Percentiles rank a stretch among this genome's conserved stretches.
These are phyloP conservation scores for Drosophila birchii DNA, from an alignment of 2,888 invertebrate genomes.

Conservation along the genomic window DNA sequence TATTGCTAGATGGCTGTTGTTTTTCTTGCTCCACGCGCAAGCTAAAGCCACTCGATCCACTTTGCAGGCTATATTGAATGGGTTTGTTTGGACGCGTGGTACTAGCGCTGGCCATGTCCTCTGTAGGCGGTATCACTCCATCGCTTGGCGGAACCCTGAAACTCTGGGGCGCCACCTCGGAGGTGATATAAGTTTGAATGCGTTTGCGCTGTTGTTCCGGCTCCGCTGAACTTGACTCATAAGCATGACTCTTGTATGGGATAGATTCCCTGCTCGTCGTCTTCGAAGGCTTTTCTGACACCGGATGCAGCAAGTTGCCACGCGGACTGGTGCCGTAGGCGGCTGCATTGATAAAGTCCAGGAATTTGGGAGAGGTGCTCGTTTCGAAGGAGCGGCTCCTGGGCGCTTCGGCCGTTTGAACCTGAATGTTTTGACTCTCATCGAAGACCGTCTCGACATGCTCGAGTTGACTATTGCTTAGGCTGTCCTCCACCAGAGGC, in stretches of 20 bases:
- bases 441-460: slow-evolving; percentile 74
- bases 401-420: slow-evolving; percentile 69
- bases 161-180: slow-evolving; percentile 85
- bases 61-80: slow-evolving; percentile 79
- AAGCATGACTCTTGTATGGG: slow-evolving; percentile 7
- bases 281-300: slow-evolving; percentile 55
- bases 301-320: slow-evolving; percentile 60
- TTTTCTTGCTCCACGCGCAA: slow-evolving; percentile 59
- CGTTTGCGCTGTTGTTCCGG: slow-evolving; percentile 65
- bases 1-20: slow-evolving; percentile 15
- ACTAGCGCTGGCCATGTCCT: slow-evolving; percentile 45
- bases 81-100: slow-evolving; percentile 66
- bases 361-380: slow-evolving; percentile 62
- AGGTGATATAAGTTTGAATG: slow-evolving; percentile 81
- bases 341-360: slow-evolving; percentile 67
- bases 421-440: slow-evolving; percentile 77
- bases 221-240: slow-evolving; percentile 12
- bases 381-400: slow-evolving; percentile 54
- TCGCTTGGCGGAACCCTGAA: slow-evolving; percentile 83
- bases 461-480: slow-evolving; percentile 41
- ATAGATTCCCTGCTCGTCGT: slow-evolving; percentile 18
- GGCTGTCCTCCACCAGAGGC: slow-evolving; percentile 54
- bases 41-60: slow-evolving; percentile 78
- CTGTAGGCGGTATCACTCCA: slow-evolving; percentile 45
- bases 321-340: slow-evolving; percentile 65